phyloP scores from a whole-genome alignment of 2,113 vertebrate species.

The Brevimyrus niger region DNA sequence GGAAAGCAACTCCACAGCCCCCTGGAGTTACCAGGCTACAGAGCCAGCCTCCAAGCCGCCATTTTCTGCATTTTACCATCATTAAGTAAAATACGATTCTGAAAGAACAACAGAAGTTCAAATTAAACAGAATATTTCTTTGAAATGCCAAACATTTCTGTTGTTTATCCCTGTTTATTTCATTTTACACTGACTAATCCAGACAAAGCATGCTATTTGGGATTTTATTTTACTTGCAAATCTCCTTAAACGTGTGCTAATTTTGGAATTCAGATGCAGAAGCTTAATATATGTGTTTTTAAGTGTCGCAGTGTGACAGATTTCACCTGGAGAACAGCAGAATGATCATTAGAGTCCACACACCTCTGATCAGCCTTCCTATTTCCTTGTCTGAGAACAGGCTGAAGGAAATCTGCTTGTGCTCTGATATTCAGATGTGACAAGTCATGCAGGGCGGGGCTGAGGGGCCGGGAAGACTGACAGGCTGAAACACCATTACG shows the following conservation, averaged over 20 bases:
- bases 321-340: background rate
- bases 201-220: background rate
- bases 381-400: background rate
- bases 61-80: background rate
- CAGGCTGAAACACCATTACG: background rate
- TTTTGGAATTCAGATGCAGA: background rate
- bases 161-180: background rate
- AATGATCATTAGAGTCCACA: background rate
- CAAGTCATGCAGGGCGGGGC: background rate
- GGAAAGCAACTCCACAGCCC: background rate
- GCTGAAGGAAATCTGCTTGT: background rate
- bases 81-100: background rate
- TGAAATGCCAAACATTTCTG: background rate
- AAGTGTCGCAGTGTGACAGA: background rate
- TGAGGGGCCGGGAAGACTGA: background rate
- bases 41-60: background rate
- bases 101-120: background rate
- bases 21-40: background rate
- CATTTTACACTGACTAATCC: background rate
- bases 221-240: background rate
- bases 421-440: background rate
- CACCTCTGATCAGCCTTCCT: background rate
- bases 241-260: background rate
- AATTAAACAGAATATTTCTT: background rate
- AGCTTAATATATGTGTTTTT: background rate